These are phyloP conservation scores for Ispidina lecontei DNA, from an alignment of 2,797 vertebrate species.

Conservation along the genomic window DNA sequence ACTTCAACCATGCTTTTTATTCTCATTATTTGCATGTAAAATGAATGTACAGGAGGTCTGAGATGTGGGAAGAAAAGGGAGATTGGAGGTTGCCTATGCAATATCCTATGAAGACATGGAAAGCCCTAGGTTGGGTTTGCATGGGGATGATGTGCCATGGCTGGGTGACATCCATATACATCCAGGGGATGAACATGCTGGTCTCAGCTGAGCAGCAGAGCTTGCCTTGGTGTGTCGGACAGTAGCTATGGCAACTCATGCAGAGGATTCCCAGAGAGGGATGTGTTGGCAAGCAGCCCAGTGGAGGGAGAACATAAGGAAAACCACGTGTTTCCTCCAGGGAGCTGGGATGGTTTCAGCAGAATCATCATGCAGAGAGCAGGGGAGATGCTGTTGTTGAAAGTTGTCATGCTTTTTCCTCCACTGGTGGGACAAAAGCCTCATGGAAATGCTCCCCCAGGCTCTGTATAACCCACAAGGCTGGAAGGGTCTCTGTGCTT, in stretches of 20 bases:
- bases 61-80: neutral
- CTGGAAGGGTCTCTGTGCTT: neutral
- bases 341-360: neutral
- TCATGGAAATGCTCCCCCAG: neutral
- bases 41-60: neutral
- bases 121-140: neutral
- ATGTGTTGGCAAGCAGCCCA: slow-evolving; percentile 29
- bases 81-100: neutral
- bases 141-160: neutral
- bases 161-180: neutral
- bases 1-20: accelerated
- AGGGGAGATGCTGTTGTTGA: neutral
- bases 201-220: neutral
- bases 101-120: neutral
- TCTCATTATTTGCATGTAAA: neutral
- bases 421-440: neutral
- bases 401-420: neutral
- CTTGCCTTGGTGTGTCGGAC: slow-evolving; percentile 8
- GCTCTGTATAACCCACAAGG: neutral
- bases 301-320: neutral
- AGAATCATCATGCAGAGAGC: neutral
- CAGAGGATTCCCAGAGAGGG: slow-evolving; percentile 24
- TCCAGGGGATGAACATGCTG: neutral
- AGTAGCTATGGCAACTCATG: slow-evolving; percentile 64
- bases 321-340: neutral